phyloP scores from a whole-genome alignment of 2,113 vertebrate genomes.

The Carlito syrichta region DNA sequence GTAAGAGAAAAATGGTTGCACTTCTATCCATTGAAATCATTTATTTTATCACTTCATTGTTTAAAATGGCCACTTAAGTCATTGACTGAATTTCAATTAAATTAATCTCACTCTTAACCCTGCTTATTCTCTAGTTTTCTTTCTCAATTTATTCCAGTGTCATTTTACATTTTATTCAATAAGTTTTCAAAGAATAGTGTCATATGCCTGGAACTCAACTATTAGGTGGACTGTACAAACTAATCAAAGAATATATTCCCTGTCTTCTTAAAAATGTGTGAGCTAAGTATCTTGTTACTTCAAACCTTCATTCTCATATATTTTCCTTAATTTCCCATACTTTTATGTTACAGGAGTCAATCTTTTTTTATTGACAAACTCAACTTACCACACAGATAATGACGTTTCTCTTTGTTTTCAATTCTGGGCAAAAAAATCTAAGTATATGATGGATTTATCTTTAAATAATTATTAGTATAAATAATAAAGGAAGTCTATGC shows the following conservation, averaged over 20 bases:
- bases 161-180: neutral
- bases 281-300: neutral
- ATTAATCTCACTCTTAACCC: neutral
- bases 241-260: neutral
- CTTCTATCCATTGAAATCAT: neutral
- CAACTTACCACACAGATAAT: neutral
- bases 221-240: neutral
- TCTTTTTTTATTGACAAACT: too few relatives aligned
- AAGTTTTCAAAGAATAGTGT: neutral
- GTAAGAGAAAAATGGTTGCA: neutral
- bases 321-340: neutral
- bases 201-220: neutral
- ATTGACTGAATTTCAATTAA: neutral
- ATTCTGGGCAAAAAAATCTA: neutral
- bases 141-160: neutral
- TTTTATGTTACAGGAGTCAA: too few relatives aligned
- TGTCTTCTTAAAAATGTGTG: neutral
- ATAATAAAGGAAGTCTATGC: neutral
- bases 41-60: neutral
- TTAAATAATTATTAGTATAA: neutral
- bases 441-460: neutral
- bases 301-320: neutral
- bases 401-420: neutral
- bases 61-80: neutral
- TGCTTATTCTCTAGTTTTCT: neutral